Percentiles rank a stretch among this genome's conserved stretches.
These are phyloP conservation scores for Antechinus stuartii DNA, from an alignment of 2,113 vertebrate genomes.

Conservation along the genomic window DNA sequence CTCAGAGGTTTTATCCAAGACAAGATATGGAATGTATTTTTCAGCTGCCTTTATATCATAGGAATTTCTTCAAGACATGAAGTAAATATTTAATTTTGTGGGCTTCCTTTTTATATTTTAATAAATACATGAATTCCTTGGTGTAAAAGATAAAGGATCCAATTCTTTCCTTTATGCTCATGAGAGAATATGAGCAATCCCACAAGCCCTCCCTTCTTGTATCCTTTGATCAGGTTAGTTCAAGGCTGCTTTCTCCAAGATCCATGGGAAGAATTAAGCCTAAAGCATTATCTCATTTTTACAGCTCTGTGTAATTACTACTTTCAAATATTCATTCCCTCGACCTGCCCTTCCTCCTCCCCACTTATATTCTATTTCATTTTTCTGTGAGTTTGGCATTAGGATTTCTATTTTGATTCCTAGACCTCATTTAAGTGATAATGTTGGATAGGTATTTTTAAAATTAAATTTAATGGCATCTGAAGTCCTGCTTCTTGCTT, in stretches of 20 bases:
- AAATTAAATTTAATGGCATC: conserved; percentile 21
- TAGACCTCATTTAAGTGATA: neutral
- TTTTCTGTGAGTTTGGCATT: neutral
- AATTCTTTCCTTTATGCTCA: neutral
- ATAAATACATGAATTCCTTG: conserved; percentile 6
- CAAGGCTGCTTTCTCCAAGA: neutral
- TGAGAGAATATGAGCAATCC: neutral
- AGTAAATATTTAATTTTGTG: neutral
- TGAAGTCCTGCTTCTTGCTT: neutral
- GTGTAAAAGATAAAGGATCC: neutral
- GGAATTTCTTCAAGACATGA: neutral
- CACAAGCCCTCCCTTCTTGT: neutral
- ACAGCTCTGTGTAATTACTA: neutral
- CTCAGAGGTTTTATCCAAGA: conserved; percentile 9
- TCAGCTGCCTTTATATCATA: neutral
- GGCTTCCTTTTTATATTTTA: conserved; percentile 29
- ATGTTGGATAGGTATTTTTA: conserved; percentile 9
- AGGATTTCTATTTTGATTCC: conserved; percentile 9
- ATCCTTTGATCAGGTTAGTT: neutral
- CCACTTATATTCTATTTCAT: conserved; percentile 30
- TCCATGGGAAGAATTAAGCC: conserved; percentile 18
- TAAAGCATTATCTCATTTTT: conserved; percentile 13
- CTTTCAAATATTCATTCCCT: conserved; percentile 17
- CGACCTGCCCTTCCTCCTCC: neutral
- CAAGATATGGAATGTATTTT: neutral